Percentiles rank a stretch among this genome's conserved stretches.
These are phyloP conservation scores for Dynastes maya DNA, from an alignment of 2,888 invertebrate genomes.

Conservation along the genomic window DNA sequence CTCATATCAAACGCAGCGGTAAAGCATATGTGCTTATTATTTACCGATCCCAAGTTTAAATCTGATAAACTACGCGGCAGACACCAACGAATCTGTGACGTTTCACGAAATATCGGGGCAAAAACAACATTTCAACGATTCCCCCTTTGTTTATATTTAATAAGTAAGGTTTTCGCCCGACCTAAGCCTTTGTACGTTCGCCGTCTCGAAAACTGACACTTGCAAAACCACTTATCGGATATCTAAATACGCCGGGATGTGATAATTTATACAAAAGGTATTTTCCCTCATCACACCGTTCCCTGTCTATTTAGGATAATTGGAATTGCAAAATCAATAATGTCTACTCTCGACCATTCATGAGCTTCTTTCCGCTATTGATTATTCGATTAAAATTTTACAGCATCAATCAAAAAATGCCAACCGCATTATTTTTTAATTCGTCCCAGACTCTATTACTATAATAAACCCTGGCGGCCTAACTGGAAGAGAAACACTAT, in stretches of 20 bases:
- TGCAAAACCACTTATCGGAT: constrained; percentile 47
- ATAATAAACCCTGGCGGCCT: background rate
- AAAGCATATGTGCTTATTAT: background rate
- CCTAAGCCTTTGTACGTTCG: constrained; percentile 34
- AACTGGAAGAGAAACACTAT: constrained; percentile 4
- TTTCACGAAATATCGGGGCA: constrained; percentile 20
- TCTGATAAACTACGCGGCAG: constrained; percentile 1
- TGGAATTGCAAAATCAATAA: constrained; percentile 42
- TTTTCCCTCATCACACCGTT: constrained; percentile 47
- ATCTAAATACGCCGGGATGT: constrained; percentile 46
- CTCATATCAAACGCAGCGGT: no score
- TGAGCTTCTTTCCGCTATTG: constrained; percentile 29
- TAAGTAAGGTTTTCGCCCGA: constrained; percentile 27
- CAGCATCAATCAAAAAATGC: constrained; percentile 40
- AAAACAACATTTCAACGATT: constrained; percentile 32
- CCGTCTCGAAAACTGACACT: constrained; percentile 45
- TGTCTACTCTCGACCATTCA: constrained; percentile 12
- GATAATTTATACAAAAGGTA: constrained; percentile 51
- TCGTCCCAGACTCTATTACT: background rate
- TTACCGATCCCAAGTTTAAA: constrained; percentile 10
- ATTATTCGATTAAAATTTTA: constrained; percentile 43
- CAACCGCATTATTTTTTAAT: constrained; percentile 14
- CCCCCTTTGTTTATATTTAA: constrained; percentile 47
- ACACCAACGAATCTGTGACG: constrained; percentile 3
- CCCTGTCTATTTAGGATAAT: constrained; percentile 46